Percentiles rank a stretch among this genome's conserved stretches.
Conservation (phyloP, 2,888 invertebrate genomes). For the Eupithecia centaureata region DNA sequence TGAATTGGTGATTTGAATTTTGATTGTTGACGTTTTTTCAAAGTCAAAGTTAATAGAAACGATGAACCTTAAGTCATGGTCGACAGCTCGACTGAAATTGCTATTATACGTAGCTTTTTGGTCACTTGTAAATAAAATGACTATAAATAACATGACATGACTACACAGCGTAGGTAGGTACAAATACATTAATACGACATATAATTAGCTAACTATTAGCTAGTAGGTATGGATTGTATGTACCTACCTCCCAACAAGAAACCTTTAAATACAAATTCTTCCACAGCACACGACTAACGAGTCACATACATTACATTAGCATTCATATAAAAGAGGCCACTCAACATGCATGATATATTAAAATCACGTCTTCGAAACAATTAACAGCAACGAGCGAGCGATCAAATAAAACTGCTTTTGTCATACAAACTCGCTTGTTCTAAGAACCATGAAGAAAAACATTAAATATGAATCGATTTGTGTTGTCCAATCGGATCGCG, state of each 20-base stretch:
- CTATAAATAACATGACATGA: too few species aligned
- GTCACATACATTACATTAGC: conserved; percentile 64
- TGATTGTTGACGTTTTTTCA: neutral
- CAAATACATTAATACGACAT: too few species aligned
- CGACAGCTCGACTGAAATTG: neutral
- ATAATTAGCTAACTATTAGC: neutral
- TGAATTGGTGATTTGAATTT: neutral
- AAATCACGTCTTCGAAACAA: conserved; percentile 81
- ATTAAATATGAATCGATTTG: conserved; percentile 61
- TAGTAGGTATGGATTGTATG: neutral
- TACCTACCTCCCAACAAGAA: neutral
- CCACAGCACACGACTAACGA: conserved; percentile 43
- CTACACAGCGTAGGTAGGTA: too few species aligned
- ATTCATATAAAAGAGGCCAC: conserved; percentile 73
- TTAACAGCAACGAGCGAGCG: conserved; percentile 77
- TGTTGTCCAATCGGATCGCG: conserved; percentile 61
- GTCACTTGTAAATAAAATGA: neutral
- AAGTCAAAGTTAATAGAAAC: too few species aligned
- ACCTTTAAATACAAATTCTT: conserved; percentile 4
- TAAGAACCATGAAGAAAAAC: conserved; percentile 68
- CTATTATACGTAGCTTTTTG: neutral
- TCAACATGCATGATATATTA: conserved; percentile 80
- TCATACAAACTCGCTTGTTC: conserved; percentile 71
- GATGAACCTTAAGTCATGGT: neutral
- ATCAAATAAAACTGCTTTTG: conserved; percentile 81